Evolutionary conservation across 2,797 vertebrate genomes (phyloP).

Genomic region (Acomys russatus): DNA sequence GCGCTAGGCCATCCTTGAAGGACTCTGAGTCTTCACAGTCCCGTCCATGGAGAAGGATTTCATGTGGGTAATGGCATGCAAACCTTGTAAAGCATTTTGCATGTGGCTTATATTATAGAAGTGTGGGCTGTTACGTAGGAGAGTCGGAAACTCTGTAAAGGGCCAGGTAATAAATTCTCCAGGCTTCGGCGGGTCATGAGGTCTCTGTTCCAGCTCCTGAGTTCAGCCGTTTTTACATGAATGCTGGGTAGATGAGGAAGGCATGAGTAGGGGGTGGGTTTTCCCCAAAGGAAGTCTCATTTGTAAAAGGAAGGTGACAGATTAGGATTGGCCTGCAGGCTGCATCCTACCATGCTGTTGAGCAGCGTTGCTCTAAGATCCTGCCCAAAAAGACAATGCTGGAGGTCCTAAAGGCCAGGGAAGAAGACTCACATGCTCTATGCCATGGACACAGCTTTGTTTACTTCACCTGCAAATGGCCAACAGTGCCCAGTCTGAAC

Average conservation of each 20-base stretch:
- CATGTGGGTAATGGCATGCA: background rate
- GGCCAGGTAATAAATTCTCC: background rate
- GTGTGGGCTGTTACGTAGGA: background rate
- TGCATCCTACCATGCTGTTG: background rate
- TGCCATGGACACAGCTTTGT: background rate
- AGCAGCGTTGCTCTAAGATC: background rate
- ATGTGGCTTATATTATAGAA: background rate
- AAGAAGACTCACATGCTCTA: background rate
- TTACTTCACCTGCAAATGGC: constrained; percentile 10
- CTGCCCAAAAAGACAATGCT: background rate
- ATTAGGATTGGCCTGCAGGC: background rate
- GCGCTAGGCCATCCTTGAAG: background rate
- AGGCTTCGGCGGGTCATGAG: background rate
- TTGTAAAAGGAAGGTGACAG: background rate
- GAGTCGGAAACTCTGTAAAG: background rate
- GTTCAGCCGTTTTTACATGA: background rate
- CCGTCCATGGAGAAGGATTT: constrained; percentile 20
- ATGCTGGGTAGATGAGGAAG: background rate
- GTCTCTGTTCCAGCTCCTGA: background rate
- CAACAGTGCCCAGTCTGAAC: background rate
- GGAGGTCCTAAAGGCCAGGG: background rate
- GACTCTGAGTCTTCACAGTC: background rate
- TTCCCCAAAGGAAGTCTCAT: background rate
- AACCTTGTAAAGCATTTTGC: background rate
- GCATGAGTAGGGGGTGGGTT: background rate